Evolutionary conservation across 2,797 vertebrate genomes (phyloP), one percentile per base, ranked within the genome.

Genomic region (Sebastes alutus): DNA sequence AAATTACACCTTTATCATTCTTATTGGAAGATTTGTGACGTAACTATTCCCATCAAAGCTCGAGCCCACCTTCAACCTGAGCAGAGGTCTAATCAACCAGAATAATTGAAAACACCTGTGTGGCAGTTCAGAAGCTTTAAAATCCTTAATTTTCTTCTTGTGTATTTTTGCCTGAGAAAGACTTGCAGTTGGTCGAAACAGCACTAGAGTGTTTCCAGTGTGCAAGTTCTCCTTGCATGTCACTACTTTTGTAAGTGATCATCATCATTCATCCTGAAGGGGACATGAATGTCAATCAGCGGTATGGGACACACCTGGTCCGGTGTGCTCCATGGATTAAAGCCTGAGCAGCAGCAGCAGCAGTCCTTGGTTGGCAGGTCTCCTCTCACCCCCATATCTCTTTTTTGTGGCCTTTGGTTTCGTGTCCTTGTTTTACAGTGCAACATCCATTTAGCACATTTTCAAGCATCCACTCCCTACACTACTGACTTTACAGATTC

Each of bases 391-490:
- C 46, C 46, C 14, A 49, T 49, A 20, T 49, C 0, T 49, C 46
- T 49, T 0, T 20, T 18, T 20, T 49, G 0, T 49, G 46, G 46
- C 18, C 0, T 0, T 49, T 0, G 42, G 42, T 46, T 46, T 46
- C 42, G 6, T 46, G 0, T 46, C 42, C 42, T 46, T 49, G 46
- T 49, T 49, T 49, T 49, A 49, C 49, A 54, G 20, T 54, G 20
- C 49, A 54, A 54, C 49, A 54, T 54, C 49, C 49, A 54, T 54
- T 0, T 0, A 22, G 49, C 49, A 54, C 1, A 54, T 54, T 54
- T 54, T 54, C 20, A 54, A 20, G 8, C 49, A 54, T n/a, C 49
- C 46, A 49, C 46, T 49, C 46, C 46, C 46, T 49, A 20, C 46
- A 20, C 7, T 20, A 18, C 18, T 49, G 18, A 49, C 46, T 18